Percentiles rank a stretch among this genome's conserved stretches.
Evolutionary conservation across 2,888 invertebrate species (phyloP).

Genomic region (Noctua comes): DNA sequence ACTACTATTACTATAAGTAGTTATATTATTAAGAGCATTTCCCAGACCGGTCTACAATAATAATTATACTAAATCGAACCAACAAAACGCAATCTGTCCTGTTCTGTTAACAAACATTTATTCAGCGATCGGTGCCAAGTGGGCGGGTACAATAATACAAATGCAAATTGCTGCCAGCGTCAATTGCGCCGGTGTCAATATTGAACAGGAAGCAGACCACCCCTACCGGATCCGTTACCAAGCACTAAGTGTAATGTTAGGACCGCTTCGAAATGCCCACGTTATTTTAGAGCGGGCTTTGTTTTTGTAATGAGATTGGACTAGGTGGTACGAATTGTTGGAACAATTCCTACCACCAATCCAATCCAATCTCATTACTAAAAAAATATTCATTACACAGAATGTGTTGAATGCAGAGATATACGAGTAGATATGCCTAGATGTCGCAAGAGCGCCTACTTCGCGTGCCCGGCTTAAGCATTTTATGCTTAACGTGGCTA

Average conservation of each 20-base stretch:
- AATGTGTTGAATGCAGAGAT: constrained; percentile 7
- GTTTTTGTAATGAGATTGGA: constrained; percentile 45
- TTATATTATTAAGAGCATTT: neutral
- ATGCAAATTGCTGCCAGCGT: constrained; percentile 70
- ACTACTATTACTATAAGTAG: too few species aligned
- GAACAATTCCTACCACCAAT: too few species aligned
- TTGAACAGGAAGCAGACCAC: constrained; percentile 63
- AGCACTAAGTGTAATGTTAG: constrained; percentile 48
- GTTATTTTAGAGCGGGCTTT: constrained; percentile 38
- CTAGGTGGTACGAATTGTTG: constrained; percentile 12
- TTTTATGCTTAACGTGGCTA: too few species aligned
- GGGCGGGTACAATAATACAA: constrained; percentile 68
- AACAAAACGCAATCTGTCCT: constrained; percentile 37
- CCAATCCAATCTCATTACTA: too few species aligned
- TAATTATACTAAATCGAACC: constrained; percentile 21
- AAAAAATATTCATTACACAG: too few species aligned
- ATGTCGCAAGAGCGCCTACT: neutral
- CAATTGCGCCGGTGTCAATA: constrained; percentile 71
- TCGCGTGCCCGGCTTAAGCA: too few species aligned
- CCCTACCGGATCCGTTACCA: constrained; percentile 53
- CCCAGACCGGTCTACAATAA: neutral
- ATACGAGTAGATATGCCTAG: neutral
- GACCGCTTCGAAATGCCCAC: constrained; percentile 35
- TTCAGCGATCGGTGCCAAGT: constrained; percentile 57
- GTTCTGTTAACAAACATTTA: constrained; percentile 64